Base-by-base conservation (phyloP, 2,888 invertebrate species). In the Prostheceraeus crozeri region DNA sequence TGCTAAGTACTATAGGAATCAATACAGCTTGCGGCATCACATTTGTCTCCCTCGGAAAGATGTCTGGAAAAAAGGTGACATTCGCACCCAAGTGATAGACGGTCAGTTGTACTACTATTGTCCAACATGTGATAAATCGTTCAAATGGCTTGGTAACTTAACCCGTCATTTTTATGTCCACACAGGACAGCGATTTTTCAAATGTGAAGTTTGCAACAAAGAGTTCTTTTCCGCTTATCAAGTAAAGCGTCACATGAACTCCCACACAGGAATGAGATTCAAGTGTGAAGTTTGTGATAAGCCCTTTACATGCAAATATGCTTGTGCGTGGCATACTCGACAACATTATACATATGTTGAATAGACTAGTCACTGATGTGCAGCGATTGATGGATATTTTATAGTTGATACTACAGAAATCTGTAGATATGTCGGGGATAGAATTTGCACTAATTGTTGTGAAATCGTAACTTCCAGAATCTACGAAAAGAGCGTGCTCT, bases 171-270 rank as follows among this genome's bases (percentile, higher is more conserved):
- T 51, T 21, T 62, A 60, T 30, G 61, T 62, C 2, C 60, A 60
- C 61, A 60, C 60, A 21, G 60, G 60, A 3, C 60, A 62, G 16
- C 60, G 60, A 46, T 60, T 60, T 31, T 60, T 60, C 45, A 33
- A 40, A n/a, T 60, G 60, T 21, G 59, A 60, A 11, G 45, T 60
- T 10, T 60, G 60, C 19, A 40, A 62, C 45, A 60, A 60, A 28
- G 59, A 60, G 25, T 60, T 60, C 30, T 60, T 60, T 45, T 62
- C 60, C 2, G 59, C 60, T 10, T 60, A 60, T 35, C 60, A 60
- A 31, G 60, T 57, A 31, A 62, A 46, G 33, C 61, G 60, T 2
- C 60, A 60, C 30, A 60, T 60, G 60, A 60, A 60, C 35, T 62
- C 60, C n/a, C 60, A 60, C 19, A 45, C 61, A 14, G 60, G 60